Conservation (phyloP, 1,140 invertebrate species). For the Nomia melanderi region DNA sequence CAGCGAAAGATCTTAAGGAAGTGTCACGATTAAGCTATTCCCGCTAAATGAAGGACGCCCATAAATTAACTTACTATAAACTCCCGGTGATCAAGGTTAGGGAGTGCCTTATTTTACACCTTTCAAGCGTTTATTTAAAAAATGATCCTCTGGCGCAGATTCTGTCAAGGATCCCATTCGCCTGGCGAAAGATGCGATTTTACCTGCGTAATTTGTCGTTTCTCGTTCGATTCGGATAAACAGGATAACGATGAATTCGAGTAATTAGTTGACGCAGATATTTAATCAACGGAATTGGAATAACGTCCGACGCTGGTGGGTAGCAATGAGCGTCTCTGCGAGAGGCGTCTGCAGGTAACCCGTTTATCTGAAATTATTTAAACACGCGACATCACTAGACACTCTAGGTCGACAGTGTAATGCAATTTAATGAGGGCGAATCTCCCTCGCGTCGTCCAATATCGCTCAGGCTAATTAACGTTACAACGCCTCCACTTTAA, state of each 20-base stretch:
- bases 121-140: not conserved
- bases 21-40: not conserved
- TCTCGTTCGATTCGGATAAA: no score
- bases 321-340: no score
- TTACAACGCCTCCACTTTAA: conserved; percentile 19
- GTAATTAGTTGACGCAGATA: no score
- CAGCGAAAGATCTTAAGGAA: no score
- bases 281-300: no score
- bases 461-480: conserved; percentile 42
- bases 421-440: not conserved
- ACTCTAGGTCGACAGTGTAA: not conserved
- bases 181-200: no score
- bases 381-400: not conserved
- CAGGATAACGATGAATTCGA: no score
- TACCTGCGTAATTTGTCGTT: no score
- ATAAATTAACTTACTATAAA: not conserved
- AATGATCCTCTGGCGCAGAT: not conserved
- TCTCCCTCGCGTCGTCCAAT: not conserved
- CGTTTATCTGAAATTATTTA: no score
- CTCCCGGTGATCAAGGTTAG: not conserved
- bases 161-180: no score
- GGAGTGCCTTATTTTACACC: not conserved
- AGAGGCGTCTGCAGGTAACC: no score
- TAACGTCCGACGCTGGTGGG: no score
- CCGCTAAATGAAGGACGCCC: not conserved